These are phyloP conservation scores for Streptopelia turtur DNA, from an alignment of 2,797 vertebrate genomes.

Conservation along the genomic window DNA sequence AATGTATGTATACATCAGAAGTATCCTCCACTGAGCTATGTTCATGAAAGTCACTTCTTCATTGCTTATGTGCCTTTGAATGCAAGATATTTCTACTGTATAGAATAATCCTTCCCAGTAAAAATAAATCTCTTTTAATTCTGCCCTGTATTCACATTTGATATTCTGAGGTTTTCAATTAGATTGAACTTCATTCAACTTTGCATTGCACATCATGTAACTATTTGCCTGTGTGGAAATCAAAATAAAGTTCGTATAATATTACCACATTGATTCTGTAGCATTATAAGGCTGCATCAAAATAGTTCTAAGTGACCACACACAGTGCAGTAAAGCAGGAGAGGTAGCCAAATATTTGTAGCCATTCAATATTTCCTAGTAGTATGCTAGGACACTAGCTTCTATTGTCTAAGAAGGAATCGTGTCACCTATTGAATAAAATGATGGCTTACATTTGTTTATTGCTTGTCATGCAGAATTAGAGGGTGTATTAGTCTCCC, in stretches of 20 bases:
- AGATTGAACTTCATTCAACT: background rate
- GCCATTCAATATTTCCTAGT: background rate
- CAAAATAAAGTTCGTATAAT: background rate
- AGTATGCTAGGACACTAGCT: background rate
- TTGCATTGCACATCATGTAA: background rate
- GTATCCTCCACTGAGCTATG: background rate
- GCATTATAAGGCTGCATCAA: background rate
- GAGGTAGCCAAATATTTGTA: background rate
- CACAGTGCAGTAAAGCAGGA: background rate
- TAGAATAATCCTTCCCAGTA: background rate
- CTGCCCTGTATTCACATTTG: background rate
- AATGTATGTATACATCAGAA: rapidly evolving
- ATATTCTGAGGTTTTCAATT: background rate
- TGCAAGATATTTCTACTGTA: background rate
- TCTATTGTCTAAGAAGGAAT: slow-evolving; percentile 12
- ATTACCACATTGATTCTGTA: background rate
- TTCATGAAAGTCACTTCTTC: background rate
- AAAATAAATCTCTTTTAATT: background rate
- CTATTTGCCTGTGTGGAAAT: background rate
- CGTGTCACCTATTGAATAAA: slow-evolving; percentile 27
- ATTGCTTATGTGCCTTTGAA: rapidly evolving
- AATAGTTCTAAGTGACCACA: slow-evolving; percentile 26
- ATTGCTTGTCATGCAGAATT: slow-evolving; percentile 8
- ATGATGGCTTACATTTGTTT: slow-evolving; percentile 33
- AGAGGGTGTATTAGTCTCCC: slow-evolving; percentile 21